Conservation (phyloP, 2,113 vertebrate species). For the Natator depressus region DNA sequence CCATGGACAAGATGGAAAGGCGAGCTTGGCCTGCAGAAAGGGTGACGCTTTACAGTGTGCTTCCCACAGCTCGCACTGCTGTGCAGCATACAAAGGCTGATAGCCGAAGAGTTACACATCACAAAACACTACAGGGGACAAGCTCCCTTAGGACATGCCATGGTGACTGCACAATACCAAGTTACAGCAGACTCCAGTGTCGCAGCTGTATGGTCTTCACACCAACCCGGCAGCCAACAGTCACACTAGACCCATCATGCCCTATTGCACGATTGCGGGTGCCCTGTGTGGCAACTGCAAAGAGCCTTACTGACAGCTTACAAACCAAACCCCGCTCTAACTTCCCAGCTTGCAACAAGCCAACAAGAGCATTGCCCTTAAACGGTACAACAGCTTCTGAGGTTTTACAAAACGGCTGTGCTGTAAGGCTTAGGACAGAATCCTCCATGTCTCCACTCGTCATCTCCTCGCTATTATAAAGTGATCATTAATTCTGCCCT, state of each 20-base stretch:
- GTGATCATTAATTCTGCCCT: accelerated
- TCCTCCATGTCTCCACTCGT: accelerated
- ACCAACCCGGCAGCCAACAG: background rate
- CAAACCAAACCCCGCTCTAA: background rate
- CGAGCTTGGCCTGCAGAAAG: background rate
- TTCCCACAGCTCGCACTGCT: background rate
- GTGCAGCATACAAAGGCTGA: background rate
- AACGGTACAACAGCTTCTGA: background rate
- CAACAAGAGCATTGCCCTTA: background rate
- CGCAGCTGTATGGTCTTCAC: no score
- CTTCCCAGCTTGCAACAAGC: background rate
- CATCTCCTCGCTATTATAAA: accelerated
- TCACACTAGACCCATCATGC: no score
- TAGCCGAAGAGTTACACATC: no score
- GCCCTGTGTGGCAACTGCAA: background rate
- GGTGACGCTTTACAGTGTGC: background rate
- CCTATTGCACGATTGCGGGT: background rate
- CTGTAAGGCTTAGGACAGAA: background rate
- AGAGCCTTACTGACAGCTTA: background rate
- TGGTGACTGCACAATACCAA: no score
- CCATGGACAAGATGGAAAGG: background rate
- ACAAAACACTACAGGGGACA: no score
- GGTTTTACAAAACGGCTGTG: accelerated
- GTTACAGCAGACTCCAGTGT: background rate
- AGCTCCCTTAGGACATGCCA: no score